phyloP scores from a whole-genome alignment of 2,113 vertebrate genomes.

The Prietella phreatophila region DNA sequence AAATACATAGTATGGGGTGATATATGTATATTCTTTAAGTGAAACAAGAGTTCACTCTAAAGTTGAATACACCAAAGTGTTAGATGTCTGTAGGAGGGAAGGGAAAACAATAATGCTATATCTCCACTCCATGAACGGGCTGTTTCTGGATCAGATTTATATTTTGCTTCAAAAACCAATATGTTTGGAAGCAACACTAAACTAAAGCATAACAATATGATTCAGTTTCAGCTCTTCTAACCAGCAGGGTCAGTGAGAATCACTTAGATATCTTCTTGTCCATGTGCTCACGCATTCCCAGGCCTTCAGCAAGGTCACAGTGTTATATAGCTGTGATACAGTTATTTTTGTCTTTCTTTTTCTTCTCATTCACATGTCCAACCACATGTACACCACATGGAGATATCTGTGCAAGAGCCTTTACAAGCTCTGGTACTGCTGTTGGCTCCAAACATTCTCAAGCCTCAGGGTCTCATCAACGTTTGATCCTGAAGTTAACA shows the following conservation, averaged over 20 bases:
- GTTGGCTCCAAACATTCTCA: not conserved
- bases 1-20: slow-evolving; percentile 1
- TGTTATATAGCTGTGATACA: not conserved
- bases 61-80: slow-evolving; percentile 1
- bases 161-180: not conserved
- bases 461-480: not conserved
- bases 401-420: not conserved
- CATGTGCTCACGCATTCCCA: too few species aligned
- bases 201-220: not conserved
- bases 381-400: not conserved
- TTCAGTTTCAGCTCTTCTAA: not conserved
- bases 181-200: not conserved
- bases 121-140: not conserved
- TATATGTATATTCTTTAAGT: slow-evolving; percentile 8
- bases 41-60: slow-evolving; percentile 1
- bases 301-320: not conserved
- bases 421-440: not conserved
- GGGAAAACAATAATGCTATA: not conserved
- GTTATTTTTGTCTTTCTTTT: not conserved
- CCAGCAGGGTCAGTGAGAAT: not conserved
- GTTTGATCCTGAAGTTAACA: not conserved
- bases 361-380: not conserved
- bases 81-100: slow-evolving; percentile 24
- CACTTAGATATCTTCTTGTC: not conserved
- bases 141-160: not conserved